Conservation (phyloP, 2,797 vertebrate species). For the Megaceryle alcyon region DNA sequence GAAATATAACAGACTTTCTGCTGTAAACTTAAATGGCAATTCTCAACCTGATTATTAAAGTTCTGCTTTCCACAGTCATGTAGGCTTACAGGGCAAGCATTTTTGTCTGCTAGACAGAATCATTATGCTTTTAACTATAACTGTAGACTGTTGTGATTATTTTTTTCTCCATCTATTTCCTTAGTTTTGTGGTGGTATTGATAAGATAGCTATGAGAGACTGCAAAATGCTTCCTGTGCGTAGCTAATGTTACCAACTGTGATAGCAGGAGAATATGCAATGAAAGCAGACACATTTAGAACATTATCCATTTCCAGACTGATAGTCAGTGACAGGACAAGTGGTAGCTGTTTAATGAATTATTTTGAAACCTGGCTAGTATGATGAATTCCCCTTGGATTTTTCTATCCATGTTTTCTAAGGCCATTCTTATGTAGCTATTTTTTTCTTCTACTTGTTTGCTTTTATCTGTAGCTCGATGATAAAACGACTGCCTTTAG, state of each 20-base stretch:
- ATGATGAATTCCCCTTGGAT: not conserved
- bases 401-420: conserved; percentile 21
- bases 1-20: conserved; percentile 61
- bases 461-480: not conserved
- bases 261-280: conserved; percentile 16
- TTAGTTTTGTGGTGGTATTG: conserved; percentile 59
- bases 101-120: conserved; percentile 45
- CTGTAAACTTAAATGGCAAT: conserved; percentile 65
- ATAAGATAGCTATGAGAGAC: conserved; percentile 38
- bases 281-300: conserved; percentile 58
- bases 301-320: conserved; percentile 48
- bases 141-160: not conserved
- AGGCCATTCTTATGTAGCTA: not conserved
- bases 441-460: conserved; percentile 3
- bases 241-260: conserved; percentile 6
- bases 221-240: conserved; percentile 59
- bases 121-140: conserved; percentile 50
- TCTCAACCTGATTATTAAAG: conserved; percentile 70
- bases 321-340: conserved; percentile 54
- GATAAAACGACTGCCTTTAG: conserved; percentile 35
- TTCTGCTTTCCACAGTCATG: conserved; percentile 44
- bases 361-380: conserved; percentile 45
- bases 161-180: conserved; percentile 38
- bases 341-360: conserved; percentile 56
- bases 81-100: conserved; percentile 31